Conservation (phyloP, 2,888 invertebrate species). For the Caenorhabditis sp. region DNA sequence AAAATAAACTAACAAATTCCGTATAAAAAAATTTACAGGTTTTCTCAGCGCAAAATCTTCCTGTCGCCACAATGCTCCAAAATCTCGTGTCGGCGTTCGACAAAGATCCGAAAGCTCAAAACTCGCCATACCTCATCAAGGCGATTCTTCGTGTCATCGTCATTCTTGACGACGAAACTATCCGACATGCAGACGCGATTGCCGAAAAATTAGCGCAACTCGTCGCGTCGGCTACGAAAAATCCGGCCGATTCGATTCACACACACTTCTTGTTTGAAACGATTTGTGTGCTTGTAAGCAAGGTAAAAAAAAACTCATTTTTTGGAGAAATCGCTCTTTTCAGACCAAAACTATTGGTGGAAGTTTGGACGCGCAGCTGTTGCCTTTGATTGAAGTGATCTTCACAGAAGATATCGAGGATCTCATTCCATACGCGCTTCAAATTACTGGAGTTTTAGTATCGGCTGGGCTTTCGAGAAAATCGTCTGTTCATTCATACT, state of each 20-base stretch:
- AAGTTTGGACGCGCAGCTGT: conserved; percentile 82
- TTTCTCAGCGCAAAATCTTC: conserved; percentile 77
- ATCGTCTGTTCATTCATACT: conserved; percentile 81
- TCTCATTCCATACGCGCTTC: conserved; percentile 97
- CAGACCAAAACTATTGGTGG: conserved; percentile 59
- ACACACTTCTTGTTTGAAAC: conserved; percentile 98
- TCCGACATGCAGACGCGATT: conserved; percentile 55
- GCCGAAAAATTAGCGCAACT: conserved; percentile 52
- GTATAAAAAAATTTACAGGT: conserved; percentile 4
- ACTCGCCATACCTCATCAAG: conserved; percentile 98
- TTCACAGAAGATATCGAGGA: conserved; percentile 87
- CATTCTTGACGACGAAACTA: conserved; percentile 59
- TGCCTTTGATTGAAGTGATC: conserved; percentile 93
- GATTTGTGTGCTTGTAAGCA: conserved; percentile 78
- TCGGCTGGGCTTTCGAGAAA: conserved; percentile 39
- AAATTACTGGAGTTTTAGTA: conserved; percentile 77
- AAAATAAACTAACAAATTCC: too few relatives aligned
- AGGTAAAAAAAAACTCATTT: conserved; percentile 36
- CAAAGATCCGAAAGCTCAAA: conserved; percentile 77
- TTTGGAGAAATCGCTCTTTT: conserved; percentile 7
- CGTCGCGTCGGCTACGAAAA: conserved; percentile 54
- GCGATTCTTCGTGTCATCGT: conserved; percentile 74
- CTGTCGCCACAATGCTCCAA: conserved; percentile 80
- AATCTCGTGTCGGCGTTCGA: conserved; percentile 82
- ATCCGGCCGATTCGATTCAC: conserved; percentile 90